Conservation (phyloP, 2,888 invertebrate species). For the Clivina fossor region DNA sequence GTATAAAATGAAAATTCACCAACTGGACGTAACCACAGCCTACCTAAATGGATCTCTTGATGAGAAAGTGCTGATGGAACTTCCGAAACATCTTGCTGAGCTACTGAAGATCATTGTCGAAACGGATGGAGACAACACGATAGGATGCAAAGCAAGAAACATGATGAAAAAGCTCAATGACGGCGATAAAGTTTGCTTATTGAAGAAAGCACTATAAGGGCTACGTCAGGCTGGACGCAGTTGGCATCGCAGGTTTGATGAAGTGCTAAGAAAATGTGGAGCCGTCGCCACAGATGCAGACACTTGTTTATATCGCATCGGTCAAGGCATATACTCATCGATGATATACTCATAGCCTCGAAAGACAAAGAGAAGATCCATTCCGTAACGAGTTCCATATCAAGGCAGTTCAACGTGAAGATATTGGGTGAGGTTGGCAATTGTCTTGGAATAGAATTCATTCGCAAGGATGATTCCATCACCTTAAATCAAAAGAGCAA, state of each 20-base stretch:
- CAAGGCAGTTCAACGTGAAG: no score
- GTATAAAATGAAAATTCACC: not conserved
- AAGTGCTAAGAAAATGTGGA: not conserved
- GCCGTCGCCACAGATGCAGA: not conserved
- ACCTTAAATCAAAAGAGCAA: constrained; percentile 38
- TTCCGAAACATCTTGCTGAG: constrained; percentile 12
- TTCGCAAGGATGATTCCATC: constrained; percentile 27
- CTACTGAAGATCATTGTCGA: constrained; percentile 7
- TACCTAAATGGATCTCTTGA: not conserved
- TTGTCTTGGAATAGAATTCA: no score
- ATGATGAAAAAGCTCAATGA: no score
- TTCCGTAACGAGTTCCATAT: no score
- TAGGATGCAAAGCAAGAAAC: no score
- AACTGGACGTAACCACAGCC: no score
- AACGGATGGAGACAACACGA: no score
- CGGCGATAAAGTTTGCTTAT: constrained; percentile 12
- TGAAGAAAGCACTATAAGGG: not conserved
- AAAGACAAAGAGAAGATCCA: no score
- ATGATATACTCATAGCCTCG: no score
- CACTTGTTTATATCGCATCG: not conserved
- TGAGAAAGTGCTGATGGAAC: not conserved
- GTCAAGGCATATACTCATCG: no score
- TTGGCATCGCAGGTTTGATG: not conserved
- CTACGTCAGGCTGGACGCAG: not conserved
- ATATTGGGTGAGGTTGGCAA: no score